phyloP scores from a whole-genome alignment of 2,888 invertebrate species.

The Heliconius hortense region DNA sequence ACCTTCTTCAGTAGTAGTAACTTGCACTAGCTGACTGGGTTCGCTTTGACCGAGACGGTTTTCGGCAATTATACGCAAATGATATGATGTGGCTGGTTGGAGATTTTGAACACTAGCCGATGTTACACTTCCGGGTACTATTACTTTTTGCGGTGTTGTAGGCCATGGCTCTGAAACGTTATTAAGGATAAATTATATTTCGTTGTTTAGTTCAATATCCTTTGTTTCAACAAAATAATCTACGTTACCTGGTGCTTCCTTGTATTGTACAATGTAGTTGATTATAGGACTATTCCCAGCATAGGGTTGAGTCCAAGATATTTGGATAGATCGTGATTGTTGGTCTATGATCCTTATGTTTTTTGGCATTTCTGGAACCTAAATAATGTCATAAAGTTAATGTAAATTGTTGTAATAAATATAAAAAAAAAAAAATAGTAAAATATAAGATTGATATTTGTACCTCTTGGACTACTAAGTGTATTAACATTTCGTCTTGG shows the following conservation, averaged over 20 bases:
- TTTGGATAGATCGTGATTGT: slow-evolving; percentile 90
- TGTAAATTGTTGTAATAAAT: not conserved
- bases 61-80: slow-evolving; percentile 93
- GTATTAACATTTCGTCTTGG: slow-evolving; percentile 94
- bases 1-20: slow-evolving; percentile 93
- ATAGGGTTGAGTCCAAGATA: slow-evolving; percentile 95
- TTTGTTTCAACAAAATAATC: not conserved
- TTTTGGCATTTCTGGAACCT: slow-evolving; percentile 93
- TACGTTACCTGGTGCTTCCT: slow-evolving; percentile 87
- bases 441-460: not conserved
- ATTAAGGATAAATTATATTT: not conserved
- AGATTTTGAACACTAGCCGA: slow-evolving; percentile 90
- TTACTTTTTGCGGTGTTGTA: slow-evolving; percentile 89
- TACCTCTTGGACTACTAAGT: slow-evolving; percentile 92
- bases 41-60: slow-evolving; percentile 94
- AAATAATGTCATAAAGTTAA: not conserved
- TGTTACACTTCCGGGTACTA: slow-evolving; percentile 91
- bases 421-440: no score
- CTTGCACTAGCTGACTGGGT: slow-evolving; percentile 91
- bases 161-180: slow-evolving; percentile 87
- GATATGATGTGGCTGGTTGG: slow-evolving; percentile 93
- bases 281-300: slow-evolving; percentile 94
- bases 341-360: slow-evolving; percentile 92
- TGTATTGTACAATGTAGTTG: slow-evolving; percentile 94
- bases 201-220: not conserved